Conservation (phyloP, 2,797 vertebrate species). For the Emydoidea blandingii region DNA sequence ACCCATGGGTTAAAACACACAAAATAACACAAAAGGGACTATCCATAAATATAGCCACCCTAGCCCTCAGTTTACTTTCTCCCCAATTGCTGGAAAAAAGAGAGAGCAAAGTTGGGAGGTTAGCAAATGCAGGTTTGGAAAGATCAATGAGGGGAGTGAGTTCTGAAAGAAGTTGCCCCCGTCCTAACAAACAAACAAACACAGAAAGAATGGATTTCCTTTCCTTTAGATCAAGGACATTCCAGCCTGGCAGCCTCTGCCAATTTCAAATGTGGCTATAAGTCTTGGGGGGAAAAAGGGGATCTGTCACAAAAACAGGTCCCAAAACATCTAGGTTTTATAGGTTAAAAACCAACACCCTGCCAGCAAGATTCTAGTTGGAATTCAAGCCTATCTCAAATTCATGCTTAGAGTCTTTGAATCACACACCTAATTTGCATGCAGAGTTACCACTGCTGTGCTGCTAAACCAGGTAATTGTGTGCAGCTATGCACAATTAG, state of each 20-base stretch:
- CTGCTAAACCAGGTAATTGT: neutral
- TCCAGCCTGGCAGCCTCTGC: no score
- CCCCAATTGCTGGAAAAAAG: neutral
- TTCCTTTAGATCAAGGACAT: no score
- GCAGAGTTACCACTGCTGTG: neutral
- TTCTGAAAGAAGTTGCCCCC: no score
- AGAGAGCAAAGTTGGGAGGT: neutral
- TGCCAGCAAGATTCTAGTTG: neutral
- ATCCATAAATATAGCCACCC: neutral
- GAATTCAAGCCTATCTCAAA: neutral
- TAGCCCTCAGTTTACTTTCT: no score
- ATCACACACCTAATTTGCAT: neutral
- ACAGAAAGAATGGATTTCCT: neutral
- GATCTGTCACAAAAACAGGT: neutral
- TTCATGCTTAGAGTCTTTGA: neutral
- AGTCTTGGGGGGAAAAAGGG: fast-evolving
- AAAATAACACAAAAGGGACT: neutral
- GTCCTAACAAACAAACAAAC: fast-evolving
- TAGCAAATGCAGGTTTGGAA: neutral
- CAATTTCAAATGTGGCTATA: neutral
- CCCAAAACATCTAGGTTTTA: neutral
- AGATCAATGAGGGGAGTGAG: no score
- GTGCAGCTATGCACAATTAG: neutral
- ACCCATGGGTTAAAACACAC: neutral
- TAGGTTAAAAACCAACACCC: neutral